Evolutionary conservation across 1,140 invertebrate genomes (phyloP), one percentile per base, ranked within the genome.

Genomic region (Dreissena rostriformis): DNA sequence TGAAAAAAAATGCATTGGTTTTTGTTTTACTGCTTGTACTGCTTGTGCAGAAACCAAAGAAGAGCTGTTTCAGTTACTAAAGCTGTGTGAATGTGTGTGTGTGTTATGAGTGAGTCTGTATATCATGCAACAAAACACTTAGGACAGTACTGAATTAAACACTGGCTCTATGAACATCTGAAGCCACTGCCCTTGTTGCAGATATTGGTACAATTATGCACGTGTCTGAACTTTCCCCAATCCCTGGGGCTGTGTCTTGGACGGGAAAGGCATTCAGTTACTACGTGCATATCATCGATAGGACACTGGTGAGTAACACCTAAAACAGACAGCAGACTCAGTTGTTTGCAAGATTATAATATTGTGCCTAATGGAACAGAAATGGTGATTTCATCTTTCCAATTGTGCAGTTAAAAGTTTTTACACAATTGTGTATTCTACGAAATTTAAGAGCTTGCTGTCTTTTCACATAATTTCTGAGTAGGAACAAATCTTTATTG

Each of bases 141-240:
- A n/a, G 19, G 51, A 74, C 72, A 17, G 15, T 53, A 53, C 29
- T 49, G 39, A 39, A 39, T 39, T n/a, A n/a, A n/a, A n/a, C n/a
- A n/a, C n/a, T 39, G 39, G 39, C 39, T 39, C 39, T 39, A 39
- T 39, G 39, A 39, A 39, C 39, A 39, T 39, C 39, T 67, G 63
- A 77, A 49, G 63, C 67, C 75, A 67, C 75, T 63, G 75, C 85
- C 73, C 77, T 89, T 61, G 17, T 61, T 91, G 72, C 95, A 95
- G 98, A 99, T 95, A 99, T 99, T 92, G 98, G 98, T 77, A 98
- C 98, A 61, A 99, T 99, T 90, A 99, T 99, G 97, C 97, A 99
- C 92, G 98, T 99, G 12, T 97, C 97, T 67, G 98, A 99, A 94
- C 97, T 99, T 96, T 96, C 97, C 82, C 98, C 98, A 11, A 93